Evolutionary conservation across 1,140 invertebrate species (phyloP).

Genomic region (Stenopsyche tienmushanensis): DNA sequence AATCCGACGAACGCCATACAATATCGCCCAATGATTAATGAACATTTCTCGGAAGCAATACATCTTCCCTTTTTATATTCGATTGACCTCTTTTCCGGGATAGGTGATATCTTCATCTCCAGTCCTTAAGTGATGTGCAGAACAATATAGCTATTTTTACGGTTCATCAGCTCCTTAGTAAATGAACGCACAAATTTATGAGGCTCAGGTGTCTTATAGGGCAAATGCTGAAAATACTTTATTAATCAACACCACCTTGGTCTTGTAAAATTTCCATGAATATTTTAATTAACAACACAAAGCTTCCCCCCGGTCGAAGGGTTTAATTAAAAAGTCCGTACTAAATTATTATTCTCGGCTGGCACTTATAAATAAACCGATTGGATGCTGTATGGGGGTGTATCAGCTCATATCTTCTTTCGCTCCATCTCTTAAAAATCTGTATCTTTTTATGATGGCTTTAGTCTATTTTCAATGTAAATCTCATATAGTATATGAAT

Average conservation of each 20-base stretch:
- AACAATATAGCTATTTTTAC: not conserved
- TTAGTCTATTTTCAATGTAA: too few relatives aligned
- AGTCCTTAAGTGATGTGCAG: not conserved
- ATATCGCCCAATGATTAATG: too few relatives aligned
- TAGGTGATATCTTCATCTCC: not conserved
- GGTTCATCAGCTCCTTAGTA: not conserved
- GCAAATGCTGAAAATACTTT: constrained; percentile 30
- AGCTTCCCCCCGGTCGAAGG: not conserved
- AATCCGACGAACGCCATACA: too few relatives aligned
- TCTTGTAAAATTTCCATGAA: constrained; percentile 36
- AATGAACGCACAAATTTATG: constrained; percentile 5
- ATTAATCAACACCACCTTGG: constrained; percentile 33
- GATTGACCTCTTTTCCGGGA: not conserved
- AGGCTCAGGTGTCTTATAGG: constrained; percentile 26
- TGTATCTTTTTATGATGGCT: too few relatives aligned
- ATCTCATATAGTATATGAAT: too few relatives aligned
- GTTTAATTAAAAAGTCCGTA: constrained; percentile 35
- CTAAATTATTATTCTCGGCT: constrained; percentile 2
- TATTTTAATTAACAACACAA: constrained; percentile 36
- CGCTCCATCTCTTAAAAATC: too few relatives aligned
- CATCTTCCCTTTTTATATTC: not conserved
- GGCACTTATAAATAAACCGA: not conserved
- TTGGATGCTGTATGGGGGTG: not conserved
- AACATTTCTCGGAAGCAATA: not conserved
- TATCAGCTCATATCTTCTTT: too few relatives aligned